Percentiles rank a stretch among this genome's conserved stretches.
These are phyloP conservation scores for Mareca strepera DNA, from an alignment of 2,797 vertebrate species.

Conservation along the genomic window DNA sequence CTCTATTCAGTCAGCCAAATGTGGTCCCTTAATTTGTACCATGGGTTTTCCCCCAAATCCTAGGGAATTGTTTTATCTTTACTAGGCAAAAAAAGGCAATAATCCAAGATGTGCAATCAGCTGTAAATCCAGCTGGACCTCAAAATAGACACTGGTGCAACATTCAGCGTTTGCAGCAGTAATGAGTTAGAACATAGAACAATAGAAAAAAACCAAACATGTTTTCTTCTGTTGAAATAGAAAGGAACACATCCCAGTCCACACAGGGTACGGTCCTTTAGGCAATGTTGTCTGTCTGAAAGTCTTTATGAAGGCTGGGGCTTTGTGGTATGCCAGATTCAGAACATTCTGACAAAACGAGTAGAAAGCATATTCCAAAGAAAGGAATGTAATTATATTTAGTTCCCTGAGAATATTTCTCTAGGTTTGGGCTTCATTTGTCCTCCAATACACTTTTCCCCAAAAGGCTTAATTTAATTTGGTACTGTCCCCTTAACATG, in stretches of 20 bases:
- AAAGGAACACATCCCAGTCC: background rate
- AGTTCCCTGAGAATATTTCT: constrained; percentile 47
- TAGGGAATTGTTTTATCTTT: background rate
- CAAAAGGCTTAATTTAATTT: constrained; percentile 50
- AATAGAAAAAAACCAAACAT: background rate
- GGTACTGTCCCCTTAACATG: constrained; percentile 29
- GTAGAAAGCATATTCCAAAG: constrained; percentile 38
- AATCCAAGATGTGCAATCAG: background rate
- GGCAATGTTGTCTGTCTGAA: background rate
- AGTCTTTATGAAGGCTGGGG: background rate
- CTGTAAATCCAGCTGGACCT: constrained; percentile 5
- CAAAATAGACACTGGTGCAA: background rate
- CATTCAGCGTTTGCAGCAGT: background rate
- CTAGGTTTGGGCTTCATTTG: constrained; percentile 27
- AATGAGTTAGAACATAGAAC: background rate
- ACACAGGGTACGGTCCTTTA: background rate
- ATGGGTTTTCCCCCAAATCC: background rate
- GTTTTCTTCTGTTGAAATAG: background rate
- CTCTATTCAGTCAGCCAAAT: background rate
- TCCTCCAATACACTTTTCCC: constrained; percentile 15
- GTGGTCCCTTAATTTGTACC: background rate
- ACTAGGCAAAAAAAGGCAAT: background rate
- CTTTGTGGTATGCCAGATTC: constrained; percentile 8
- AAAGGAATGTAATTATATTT: constrained; percentile 47
- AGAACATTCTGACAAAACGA: constrained; percentile 31